These are phyloP conservation scores for Eretmodus cyanostictus DNA, from an alignment of 2,113 vertebrate species.

Conservation along the genomic window DNA sequence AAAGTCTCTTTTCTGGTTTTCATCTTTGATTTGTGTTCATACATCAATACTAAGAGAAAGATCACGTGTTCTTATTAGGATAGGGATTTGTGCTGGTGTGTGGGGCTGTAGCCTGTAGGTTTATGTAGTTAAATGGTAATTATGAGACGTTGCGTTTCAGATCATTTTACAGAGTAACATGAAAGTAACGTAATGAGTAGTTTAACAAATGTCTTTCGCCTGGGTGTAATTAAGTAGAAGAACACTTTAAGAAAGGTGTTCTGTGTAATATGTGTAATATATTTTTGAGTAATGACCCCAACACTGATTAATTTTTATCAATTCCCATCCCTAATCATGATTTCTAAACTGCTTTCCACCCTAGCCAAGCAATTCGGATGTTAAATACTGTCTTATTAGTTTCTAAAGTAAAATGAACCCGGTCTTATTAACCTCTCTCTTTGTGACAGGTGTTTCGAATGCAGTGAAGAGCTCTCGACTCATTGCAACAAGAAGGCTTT, in stretches of 20 bases:
- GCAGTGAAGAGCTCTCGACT: constrained; percentile 91
- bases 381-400: not conserved
- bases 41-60: not conserved
- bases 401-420: not conserved
- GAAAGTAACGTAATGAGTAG: not conserved
- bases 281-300: not conserved
- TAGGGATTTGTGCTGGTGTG: not conserved
- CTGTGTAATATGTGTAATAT: not conserved
- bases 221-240: not conserved
- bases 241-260: not conserved
- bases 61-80: not conserved
- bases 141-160: not conserved
- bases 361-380: not conserved
- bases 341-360: not conserved
- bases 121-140: not conserved
- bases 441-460: constrained; percentile 88
- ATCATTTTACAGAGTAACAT: not conserved
- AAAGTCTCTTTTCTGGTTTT: not conserved
- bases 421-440: not conserved
- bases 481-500: constrained; percentile 95
- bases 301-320: not conserved
- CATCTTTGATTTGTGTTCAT: not conserved
- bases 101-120: not conserved
- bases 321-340: not conserved
- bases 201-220: not conserved